Evolutionary conservation across 1,140 invertebrate species (phyloP), one percentile per base, ranked within the genome.

Genomic region (Lepidostoma basale): DNA sequence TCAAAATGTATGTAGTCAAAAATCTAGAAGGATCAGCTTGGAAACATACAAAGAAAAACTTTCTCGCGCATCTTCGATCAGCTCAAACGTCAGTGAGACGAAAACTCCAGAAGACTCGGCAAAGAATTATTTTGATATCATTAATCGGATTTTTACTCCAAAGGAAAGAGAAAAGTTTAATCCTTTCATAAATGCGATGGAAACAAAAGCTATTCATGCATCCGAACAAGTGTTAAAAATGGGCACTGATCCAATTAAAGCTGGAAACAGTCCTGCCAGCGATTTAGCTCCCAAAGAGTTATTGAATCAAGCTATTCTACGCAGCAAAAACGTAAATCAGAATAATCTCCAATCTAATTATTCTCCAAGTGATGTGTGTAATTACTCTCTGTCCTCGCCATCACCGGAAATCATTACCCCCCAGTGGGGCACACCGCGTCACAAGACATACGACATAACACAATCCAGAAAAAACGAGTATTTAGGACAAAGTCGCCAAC

Each of bases 151-250:
- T 73, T 74, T 83, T 58, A 83, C 82, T 9, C 78, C 80, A 67
- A 82, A 82, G 72, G 82, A 83, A 76, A 77, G 87, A 36, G 85
- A 88, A 75, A 84, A 85, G 74, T 83, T 89, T 62, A 88, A 88
- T 73, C 82, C 79, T 68, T 72, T 75, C 45, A 75, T 81, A 52
- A 65, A 39, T 30, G 22, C 42, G 10, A 25, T 47, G 5, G 28
- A 47, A 63, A 33, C 42, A 30, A 30, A 36, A 14, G 22, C 36
- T 40, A 60, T 10, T 25, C n/a, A n/a, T n/a, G n/a, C n/a, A n/a
- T 39, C 33, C 39, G 30, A 59, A 16, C 14, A 14, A 12, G 33
- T 6, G 20, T 20, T 47, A 9, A 16, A 20, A 47, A 12, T 20
- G 1, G 44, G 20, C 20, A 8, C 23, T 12, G 44, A 47, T n/a